Conservation (phyloP, 1,140 invertebrate species). For the Orchestia grillus region DNA sequence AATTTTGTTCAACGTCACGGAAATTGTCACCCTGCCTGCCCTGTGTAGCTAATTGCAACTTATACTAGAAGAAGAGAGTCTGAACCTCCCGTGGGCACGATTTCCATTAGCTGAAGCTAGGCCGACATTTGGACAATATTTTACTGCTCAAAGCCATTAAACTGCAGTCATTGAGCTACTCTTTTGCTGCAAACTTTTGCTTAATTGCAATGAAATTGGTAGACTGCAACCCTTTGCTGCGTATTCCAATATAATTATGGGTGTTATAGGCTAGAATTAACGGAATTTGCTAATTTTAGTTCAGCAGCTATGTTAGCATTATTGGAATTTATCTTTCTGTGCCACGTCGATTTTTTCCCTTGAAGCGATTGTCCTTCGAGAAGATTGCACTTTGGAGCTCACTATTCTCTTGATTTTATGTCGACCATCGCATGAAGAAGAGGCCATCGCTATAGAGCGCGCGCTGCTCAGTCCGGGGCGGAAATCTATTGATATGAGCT, state of each 20-base stretch:
- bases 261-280: not conserved
- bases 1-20: no score
- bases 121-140: not conserved
- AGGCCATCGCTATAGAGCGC: no score
- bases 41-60: no score
- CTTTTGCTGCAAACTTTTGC: not conserved
- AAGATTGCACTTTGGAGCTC: not conserved
- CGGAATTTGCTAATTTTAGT: not conserved
- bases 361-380: not conserved
- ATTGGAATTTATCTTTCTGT: not conserved
- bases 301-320: not conserved
- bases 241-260: not conserved
- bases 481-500: no score
- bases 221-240: not conserved
- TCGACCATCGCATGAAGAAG: not conserved
- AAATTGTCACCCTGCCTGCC: no score
- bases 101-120: not conserved
- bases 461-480: no score
- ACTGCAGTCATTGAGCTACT: not conserved
- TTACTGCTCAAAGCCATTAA: not conserved
- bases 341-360: not conserved
- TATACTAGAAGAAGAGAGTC: no score
- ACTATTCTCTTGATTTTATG: not conserved
- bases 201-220: not conserved
- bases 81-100: no score